These are phyloP conservation scores for Tineola bisselliella DNA, from an alignment of 2,888 invertebrate genomes.

Conservation along the genomic window DNA sequence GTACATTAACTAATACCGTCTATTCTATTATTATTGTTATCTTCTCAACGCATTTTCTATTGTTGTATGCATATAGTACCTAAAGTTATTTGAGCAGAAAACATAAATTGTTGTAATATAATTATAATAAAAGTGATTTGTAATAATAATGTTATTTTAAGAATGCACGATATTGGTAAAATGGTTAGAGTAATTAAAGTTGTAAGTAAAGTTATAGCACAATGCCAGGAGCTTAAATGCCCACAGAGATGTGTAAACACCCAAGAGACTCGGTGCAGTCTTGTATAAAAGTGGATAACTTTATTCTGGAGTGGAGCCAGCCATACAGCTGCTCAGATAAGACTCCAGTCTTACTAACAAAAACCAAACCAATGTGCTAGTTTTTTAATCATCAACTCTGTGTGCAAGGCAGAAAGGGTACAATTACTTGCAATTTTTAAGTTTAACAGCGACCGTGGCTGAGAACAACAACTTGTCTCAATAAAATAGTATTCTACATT, in stretches of 20 bases:
- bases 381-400: background rate
- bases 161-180: background rate
- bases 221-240: background rate
- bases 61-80: too few relatives aligned
- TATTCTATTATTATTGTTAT: too few relatives aligned
- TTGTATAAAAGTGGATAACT: slow-evolving; percentile 34
- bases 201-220: background rate
- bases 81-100: background rate
- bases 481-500: slow-evolving; percentile 8
- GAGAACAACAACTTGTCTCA: background rate
- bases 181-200: background rate
- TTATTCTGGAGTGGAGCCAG: slow-evolving; percentile 27
- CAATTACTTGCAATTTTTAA: background rate
- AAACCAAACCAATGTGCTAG: background rate
- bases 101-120: background rate
- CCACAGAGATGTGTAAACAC: slow-evolving; percentile 3
- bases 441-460: background rate
- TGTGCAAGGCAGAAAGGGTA: background rate
- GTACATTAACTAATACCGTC: too few relatives aligned
- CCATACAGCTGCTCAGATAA: background rate
- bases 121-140: background rate
- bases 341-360: slow-evolving; percentile 11
- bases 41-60: too few relatives aligned
- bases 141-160: background rate
- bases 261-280: background rate